Percentiles rank a stretch among this genome's conserved stretches.
phyloP scores from a whole-genome alignment of 1,140 invertebrate genomes.

The Agrypnia vestita region DNA sequence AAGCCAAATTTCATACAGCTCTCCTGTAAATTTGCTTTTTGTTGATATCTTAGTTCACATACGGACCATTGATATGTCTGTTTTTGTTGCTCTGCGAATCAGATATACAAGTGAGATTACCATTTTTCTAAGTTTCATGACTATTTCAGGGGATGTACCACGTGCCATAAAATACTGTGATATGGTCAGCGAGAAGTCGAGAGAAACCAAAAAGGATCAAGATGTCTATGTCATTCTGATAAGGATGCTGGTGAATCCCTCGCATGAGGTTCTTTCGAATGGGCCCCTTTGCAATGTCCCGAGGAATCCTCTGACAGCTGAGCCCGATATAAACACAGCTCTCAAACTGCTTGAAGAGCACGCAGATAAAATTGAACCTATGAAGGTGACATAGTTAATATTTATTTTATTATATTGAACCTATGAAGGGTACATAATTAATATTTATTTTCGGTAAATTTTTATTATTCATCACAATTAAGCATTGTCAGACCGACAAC shows the following conservation, averaged over 20 bases:
- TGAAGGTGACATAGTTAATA: too few species aligned
- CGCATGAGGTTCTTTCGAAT: constrained; percentile 68
- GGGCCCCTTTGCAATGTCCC: constrained; percentile 66
- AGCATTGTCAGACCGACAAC: too few species aligned
- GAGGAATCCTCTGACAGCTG: constrained; percentile 70
- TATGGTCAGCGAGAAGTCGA: constrained; percentile 74
- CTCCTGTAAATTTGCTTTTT: too few species aligned
- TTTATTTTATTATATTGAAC: too few species aligned
- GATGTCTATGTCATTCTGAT: constrained; percentile 81
- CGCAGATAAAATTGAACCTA: constrained; percentile 86
- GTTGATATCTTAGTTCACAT: too few species aligned
- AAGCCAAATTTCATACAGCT: too few species aligned
- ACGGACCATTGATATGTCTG: too few species aligned
- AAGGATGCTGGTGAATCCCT: constrained; percentile 78
- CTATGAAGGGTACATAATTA: too few species aligned
- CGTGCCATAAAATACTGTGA: constrained; percentile 91
- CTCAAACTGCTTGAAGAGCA: constrained; percentile 86
- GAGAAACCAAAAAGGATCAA: constrained; percentile 67
- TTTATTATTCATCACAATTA: too few species aligned
- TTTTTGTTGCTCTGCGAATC: too few species aligned
- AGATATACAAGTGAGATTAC: too few species aligned
- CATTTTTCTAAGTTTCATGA: background rate
- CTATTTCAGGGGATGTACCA: constrained; percentile 78
- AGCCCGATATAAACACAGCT: constrained; percentile 85
- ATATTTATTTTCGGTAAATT: too few species aligned